phyloP scores from a whole-genome alignment of 1,140 invertebrate species.

The Trichomalopsis sarcophagae region DNA sequence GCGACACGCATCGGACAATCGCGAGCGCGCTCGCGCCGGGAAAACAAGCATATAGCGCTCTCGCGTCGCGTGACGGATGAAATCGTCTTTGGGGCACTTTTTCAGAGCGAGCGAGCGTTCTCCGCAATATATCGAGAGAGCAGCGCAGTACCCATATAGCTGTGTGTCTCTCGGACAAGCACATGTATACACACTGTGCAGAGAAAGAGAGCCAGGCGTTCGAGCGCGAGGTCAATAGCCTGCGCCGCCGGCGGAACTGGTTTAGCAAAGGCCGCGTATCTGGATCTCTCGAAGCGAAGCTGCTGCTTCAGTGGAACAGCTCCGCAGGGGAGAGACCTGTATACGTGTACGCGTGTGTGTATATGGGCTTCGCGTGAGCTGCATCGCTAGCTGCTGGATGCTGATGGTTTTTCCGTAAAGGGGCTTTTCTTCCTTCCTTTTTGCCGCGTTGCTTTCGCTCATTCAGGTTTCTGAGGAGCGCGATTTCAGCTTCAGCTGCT shows the following conservation, averaged over 20 bases:
- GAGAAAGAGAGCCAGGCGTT: background rate
- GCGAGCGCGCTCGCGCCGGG: too few relatives aligned
- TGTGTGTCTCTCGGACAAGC: background rate
- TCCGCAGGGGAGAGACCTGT: background rate
- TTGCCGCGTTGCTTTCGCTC: too few relatives aligned
- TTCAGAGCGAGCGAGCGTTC: background rate
- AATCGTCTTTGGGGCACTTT: constrained; percentile 27
- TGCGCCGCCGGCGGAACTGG: constrained; percentile 16
- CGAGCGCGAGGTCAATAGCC: constrained; percentile 22
- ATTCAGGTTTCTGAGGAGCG: too few relatives aligned
- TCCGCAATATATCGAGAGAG: constrained; percentile 2
- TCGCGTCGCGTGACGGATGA: constrained; percentile 25
- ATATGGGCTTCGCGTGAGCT: background rate
- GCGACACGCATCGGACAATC: constrained; percentile 3
- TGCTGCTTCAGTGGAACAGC: constrained; percentile 2
- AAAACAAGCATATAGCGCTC: background rate
- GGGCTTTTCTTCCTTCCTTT: background rate
- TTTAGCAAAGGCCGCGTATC: constrained; percentile 36
- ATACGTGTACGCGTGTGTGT: background rate
- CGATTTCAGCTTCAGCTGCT: too few relatives aligned
- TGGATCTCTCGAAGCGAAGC: constrained; percentile 4
- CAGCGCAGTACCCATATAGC: background rate
- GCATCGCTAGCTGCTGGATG: background rate
- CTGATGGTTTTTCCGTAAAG: background rate
- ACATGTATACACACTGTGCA: constrained; percentile 2